Conservation (phyloP, 2,113 vertebrate species). For the Numenius arquata region DNA sequence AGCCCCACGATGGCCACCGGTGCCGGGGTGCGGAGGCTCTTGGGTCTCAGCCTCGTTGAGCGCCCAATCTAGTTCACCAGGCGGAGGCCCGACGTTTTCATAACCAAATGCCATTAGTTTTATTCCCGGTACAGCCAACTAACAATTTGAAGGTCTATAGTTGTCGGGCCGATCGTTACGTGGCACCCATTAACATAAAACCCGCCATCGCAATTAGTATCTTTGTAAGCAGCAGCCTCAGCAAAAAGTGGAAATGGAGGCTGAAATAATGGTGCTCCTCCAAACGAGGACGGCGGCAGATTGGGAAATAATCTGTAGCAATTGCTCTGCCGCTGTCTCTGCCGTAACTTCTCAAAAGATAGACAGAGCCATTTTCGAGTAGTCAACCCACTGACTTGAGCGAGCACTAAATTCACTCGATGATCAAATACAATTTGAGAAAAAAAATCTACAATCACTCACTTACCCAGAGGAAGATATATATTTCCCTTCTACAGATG, state of each 20-base stretch:
- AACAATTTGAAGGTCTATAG: neutral
- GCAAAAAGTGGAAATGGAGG: constrained; percentile 53
- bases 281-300: neutral
- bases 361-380: constrained; percentile 1
- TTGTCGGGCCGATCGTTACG: neutral
- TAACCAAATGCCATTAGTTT: neutral
- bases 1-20: rapidly evolving
- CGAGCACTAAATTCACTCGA: neutral
- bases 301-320: constrained; percentile 42
- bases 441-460: neutral
- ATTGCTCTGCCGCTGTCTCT: neutral
- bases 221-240: constrained; percentile 48
- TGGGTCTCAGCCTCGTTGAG: rapidly evolving
- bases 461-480: neutral
- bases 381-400: neutral
- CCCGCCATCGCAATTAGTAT: constrained; percentile 47
- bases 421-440: neutral
- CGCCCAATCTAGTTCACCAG: neutral
- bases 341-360: neutral
- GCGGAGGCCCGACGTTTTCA: neutral
- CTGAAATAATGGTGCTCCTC: constrained; percentile 16
- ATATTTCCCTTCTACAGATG: neutral
- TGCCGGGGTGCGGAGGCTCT: rapidly evolving
- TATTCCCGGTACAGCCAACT: neutral
- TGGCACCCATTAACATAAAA: constrained; percentile 53